Evolutionary conservation across 2,888 invertebrate genomes (phyloP).

Genomic region (Poecilus cupreus): DNA sequence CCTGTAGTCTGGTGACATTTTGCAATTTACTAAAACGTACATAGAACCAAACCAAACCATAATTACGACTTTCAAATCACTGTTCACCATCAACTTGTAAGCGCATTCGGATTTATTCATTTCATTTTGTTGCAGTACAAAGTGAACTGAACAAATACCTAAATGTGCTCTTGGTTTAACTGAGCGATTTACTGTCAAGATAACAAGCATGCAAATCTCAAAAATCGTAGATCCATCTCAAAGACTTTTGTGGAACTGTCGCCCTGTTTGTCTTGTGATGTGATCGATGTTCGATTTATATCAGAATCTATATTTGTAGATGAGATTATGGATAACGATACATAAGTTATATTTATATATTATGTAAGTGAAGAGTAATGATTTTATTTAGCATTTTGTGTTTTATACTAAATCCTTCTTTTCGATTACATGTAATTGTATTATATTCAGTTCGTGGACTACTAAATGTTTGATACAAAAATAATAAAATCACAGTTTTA

Average conservation of each 20-base stretch:
- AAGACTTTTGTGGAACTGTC: conserved; percentile 3
- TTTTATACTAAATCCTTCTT: conserved; percentile 54
- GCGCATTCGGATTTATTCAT: background rate
- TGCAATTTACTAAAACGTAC: conserved; percentile 21
- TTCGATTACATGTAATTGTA: conserved; percentile 50
- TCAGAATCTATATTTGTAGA: conserved; percentile 50
- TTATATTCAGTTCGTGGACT: conserved; percentile 61
- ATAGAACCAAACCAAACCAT: conserved; percentile 13
- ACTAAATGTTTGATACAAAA: conserved; percentile 65
- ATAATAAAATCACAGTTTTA: conserved; percentile 65
- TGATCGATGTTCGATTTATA: conserved; percentile 47
- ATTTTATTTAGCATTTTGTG: conserved; percentile 53
- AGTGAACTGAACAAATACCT: too few species aligned
- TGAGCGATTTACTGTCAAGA: background rate
- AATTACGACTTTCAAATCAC: background rate
- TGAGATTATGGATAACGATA: conserved; percentile 40
- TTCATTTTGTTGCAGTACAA: too few species aligned
- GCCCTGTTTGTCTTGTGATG: conserved; percentile 33
- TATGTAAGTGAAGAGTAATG: conserved; percentile 50
- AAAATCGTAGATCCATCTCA: conserved; percentile 25
- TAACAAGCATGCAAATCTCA: background rate
- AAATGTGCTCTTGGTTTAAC: background rate
- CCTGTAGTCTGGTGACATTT: conserved; percentile 38
- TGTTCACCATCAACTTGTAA: background rate
- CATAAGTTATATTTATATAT: conserved; percentile 54